Evolutionary conservation across 1,140 invertebrate species (phyloP).

Genomic region (Cheumatopsyche charites): DNA sequence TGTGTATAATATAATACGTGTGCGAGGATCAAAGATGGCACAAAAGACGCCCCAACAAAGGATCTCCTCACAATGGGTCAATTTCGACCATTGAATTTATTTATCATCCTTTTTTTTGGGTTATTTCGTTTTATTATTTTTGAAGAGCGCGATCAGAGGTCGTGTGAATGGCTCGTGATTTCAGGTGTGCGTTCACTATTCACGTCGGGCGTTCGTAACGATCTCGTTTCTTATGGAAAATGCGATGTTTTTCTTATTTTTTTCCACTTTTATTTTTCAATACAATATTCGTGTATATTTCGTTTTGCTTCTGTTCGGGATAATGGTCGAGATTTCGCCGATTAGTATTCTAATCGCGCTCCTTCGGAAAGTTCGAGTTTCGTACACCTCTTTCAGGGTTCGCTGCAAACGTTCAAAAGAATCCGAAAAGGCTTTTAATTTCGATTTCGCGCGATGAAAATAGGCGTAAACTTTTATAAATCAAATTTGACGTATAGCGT

Average conservation of each 20-base stretch:
- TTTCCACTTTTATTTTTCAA: background rate
- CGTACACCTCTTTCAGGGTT: background rate
- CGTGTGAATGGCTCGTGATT: slow-evolving; percentile 4
- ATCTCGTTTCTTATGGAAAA: background rate
- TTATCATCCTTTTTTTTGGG: background rate
- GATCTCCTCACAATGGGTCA: slow-evolving; percentile 9
- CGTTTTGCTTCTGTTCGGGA: background rate
- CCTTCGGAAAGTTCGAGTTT: background rate
- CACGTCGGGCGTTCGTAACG: background rate
- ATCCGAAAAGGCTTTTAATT: slow-evolving; percentile 13
- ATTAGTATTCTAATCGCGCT: slow-evolving; percentile 2
- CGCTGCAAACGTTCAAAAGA: slow-evolving; percentile 5
- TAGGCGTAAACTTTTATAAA: no score
- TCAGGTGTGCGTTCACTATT: slow-evolving; percentile 13
- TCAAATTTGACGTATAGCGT: no score
- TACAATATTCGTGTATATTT: no score
- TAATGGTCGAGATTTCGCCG: background rate
- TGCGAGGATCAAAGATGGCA: background rate
- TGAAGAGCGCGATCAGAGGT: background rate
- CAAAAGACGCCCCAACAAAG: background rate
- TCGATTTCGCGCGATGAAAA: background rate
- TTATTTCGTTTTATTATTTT: background rate
- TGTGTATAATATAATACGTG: background rate
- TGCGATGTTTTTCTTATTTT: background rate
- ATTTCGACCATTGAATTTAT: slow-evolving; percentile 17